phyloP scores from a whole-genome alignment of 2,888 invertebrate species.

The Eupithecia vulgata region DNA sequence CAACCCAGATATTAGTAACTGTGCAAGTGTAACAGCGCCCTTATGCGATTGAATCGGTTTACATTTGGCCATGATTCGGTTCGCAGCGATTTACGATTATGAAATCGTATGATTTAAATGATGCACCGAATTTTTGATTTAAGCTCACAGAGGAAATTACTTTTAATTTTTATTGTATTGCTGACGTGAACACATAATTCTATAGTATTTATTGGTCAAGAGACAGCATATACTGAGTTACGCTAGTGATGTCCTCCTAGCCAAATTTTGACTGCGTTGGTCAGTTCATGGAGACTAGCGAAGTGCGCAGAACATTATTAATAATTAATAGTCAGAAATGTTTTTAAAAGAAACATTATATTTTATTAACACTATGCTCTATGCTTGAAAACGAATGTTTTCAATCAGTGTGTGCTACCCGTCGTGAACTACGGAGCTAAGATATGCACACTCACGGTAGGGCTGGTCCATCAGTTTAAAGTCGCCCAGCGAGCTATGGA shows the following conservation, averaged over 20 bases:
- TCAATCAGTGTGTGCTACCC: no score
- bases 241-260: background rate
- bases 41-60: conserved; percentile 51
- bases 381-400: no score
- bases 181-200: conserved; percentile 23
- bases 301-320: no score
- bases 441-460: no score
- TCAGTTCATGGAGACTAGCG: no score
- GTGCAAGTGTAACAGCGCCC: background rate
- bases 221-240: background rate
- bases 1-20: background rate
- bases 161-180: conserved; percentile 41
- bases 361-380: no score
- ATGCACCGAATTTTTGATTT: conserved; percentile 55
- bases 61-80: conserved; percentile 66
- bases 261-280: no score
- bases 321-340: no score
- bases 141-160: conserved; percentile 39
- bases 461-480: no score
- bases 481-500: no score
- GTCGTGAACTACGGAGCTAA: no score
- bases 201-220: conserved; percentile 18
- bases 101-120: conserved; percentile 59
- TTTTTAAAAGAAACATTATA: no score
- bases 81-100: conserved; percentile 66